phyloP scores from a whole-genome alignment of 2,113 vertebrate genomes.

The Lethenteron reissneri region DNA sequence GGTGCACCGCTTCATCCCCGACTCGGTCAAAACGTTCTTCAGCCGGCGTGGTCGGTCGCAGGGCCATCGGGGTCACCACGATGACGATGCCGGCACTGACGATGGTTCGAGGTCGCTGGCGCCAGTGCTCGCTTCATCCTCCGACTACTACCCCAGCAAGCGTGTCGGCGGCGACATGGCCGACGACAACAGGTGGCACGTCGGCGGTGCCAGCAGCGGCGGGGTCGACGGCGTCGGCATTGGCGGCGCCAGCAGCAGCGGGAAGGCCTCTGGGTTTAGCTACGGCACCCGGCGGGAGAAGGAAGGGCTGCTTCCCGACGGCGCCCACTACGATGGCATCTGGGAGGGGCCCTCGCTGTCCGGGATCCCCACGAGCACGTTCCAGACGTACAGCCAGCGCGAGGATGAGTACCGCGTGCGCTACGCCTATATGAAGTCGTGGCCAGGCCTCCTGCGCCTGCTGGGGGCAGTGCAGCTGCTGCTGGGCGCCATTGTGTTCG shows the following conservation, averaged over 20 bases:
- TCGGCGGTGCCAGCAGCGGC: background rate
- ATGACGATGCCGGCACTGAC: constrained; percentile 15
- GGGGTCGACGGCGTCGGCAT: constrained; percentile 8
- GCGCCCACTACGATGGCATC: no score
- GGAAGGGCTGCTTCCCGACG: no score
- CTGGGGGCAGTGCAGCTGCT: constrained; percentile 48
- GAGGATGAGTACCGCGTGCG: constrained; percentile 43
- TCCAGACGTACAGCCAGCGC: constrained; percentile 41
- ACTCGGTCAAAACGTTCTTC: constrained; percentile 18
- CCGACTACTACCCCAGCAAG: constrained; percentile 9
- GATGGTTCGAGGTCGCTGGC: constrained; percentile 22
- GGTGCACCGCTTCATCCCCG: constrained; percentile 14
- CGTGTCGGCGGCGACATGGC: constrained; percentile 3
- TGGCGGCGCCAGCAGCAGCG: background rate
- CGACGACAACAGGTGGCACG: no score
- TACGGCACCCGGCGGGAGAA: constrained; percentile 3
- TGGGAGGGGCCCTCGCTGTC: no score
- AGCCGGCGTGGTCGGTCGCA: constrained; percentile 11
- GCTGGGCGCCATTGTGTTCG: constrained; percentile 57
- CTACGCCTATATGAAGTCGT: constrained; percentile 84
- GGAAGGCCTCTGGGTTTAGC: background rate
- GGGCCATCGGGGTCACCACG: constrained; percentile 4
- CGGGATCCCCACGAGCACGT: constrained; percentile 18
- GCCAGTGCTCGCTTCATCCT: constrained; percentile 21
- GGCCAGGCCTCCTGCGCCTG: constrained; percentile 63